phyloP scores from a whole-genome alignment of 2,113 vertebrate species.

The Chionis minor region DNA sequence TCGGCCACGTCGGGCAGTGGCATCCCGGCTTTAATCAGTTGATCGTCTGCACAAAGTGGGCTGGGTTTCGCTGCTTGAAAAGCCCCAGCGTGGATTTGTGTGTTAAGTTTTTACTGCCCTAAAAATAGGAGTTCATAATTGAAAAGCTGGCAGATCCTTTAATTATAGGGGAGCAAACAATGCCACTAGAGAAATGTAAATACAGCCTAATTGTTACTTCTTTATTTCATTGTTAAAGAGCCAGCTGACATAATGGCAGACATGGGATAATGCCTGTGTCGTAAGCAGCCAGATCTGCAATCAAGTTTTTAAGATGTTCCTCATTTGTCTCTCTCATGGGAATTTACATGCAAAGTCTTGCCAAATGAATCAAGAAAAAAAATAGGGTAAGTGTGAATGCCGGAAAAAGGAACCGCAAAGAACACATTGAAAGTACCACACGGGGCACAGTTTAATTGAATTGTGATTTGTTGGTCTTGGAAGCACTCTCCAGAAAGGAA shows the following conservation, averaged over 20 bases:
- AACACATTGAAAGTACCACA: background rate
- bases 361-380: background rate
- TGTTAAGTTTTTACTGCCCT: background rate
- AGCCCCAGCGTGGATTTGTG: background rate
- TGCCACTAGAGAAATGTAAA: conserved; percentile 11
- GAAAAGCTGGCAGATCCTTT: conserved; percentile 10
- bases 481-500: conserved; percentile 22
- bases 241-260: background rate
- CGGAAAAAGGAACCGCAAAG: background rate
- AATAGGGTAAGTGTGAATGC: background rate
- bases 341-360: background rate
- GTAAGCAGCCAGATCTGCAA: background rate
- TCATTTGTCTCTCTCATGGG: background rate
- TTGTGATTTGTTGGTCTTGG: conserved; percentile 47
- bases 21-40: background rate
- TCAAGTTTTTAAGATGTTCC: background rate
- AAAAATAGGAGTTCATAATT: background rate
- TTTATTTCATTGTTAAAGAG: conserved; percentile 17
- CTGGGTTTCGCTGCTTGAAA: background rate
- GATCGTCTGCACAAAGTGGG: background rate
- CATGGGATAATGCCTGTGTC: background rate
- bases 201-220: conserved; percentile 11
- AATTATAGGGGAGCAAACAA: conserved; percentile 26
- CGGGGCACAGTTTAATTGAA: background rate
- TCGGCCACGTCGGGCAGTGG: accelerated